These are phyloP conservation scores for Eumacrocentrus americanus DNA, from an alignment of 2,888 invertebrate genomes.

Conservation along the genomic window DNA sequence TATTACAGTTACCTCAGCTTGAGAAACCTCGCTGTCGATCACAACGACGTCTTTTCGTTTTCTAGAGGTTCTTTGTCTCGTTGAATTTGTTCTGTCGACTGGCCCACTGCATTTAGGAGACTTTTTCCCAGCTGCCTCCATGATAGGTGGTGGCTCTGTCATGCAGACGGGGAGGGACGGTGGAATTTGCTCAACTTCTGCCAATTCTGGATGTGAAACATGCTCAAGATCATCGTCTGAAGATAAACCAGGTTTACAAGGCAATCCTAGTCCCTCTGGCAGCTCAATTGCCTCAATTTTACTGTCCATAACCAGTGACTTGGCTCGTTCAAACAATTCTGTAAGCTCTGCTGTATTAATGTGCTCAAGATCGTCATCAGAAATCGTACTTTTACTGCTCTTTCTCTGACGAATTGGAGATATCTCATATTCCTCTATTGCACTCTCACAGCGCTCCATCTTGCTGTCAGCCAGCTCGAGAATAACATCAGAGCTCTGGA, in stretches of 20 bases:
- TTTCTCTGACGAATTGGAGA: constrained; percentile 33
- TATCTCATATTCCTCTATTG: constrained; percentile 27
- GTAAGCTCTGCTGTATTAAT: constrained; percentile 44
- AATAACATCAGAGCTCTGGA: constrained; percentile 41
- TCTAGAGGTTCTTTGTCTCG: constrained; percentile 33
- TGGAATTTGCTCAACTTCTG: constrained; percentile 20
- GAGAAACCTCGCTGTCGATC: constrained; percentile 42
- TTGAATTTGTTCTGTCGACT: constrained; percentile 8
- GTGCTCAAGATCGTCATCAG: constrained; percentile 53
- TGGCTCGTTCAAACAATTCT: constrained; percentile 37
- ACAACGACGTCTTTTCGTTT: constrained; percentile 46
- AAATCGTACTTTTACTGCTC: constrained; percentile 39
- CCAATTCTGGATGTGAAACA: constrained; percentile 47
- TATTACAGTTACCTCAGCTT: constrained; percentile 44
- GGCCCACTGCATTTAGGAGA: constrained; percentile 17
- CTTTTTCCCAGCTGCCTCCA: constrained; percentile 24
- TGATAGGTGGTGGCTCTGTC: neutral
- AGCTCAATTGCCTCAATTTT: constrained; percentile 23
- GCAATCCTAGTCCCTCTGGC: constrained; percentile 3
- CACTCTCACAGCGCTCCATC: neutral
- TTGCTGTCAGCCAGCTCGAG: constrained; percentile 26
- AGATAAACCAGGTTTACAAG: constrained; percentile 34
- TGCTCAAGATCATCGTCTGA: constrained; percentile 57
- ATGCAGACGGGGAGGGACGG: constrained; percentile 1
- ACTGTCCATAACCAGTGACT: constrained; percentile 14